A percentile compares a stretch with the other conserved stretches of the same genome.
These are phyloP conservation scores for Eunapius fragilis DNA, from an alignment of 37 sponge, comb jelly and placozoan species.

Conservation along the genomic window DNA sequence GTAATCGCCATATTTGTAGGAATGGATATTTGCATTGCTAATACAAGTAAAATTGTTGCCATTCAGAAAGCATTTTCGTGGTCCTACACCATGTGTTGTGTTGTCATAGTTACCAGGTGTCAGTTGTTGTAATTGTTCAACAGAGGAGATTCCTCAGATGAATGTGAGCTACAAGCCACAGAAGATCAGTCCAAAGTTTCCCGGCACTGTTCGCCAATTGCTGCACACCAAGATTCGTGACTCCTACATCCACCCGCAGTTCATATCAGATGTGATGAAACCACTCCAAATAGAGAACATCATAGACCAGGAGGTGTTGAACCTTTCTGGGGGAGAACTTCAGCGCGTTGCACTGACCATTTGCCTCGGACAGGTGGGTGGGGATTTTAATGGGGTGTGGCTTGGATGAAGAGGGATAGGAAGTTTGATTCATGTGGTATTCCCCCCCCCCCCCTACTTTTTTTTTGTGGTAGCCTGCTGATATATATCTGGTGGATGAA, in stretches of 20 bases:
- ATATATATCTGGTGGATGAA: conserved; percentile 97
- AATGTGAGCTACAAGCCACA: conserved; percentile 99
- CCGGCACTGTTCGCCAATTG: conserved; percentile 92
- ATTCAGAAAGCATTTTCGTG: no score
- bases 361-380: conserved; percentile 86
- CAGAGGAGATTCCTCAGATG: conserved; percentile 86
- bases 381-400: background rate
- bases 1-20: no score
- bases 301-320: conserved; percentile 92
- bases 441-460: background rate
- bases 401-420: background rate
- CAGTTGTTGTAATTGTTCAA: background rate
- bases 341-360: conserved; percentile 96
- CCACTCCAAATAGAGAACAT: conserved; percentile 87
- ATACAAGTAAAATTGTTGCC: no score
- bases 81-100: no score
- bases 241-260: conserved; percentile 97
- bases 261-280: conserved; percentile 95
- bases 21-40: no score
- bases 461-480: conserved; percentile 95
- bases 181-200: conserved; percentile 98
- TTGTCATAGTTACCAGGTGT: no score
- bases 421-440: background rate
- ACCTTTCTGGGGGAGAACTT: conserved; percentile 97
- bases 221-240: conserved; percentile 96